These are phyloP conservation scores for Romanomermis culicivorax DNA, from an alignment of 2,888 invertebrate species.

Conservation along the genomic window DNA sequence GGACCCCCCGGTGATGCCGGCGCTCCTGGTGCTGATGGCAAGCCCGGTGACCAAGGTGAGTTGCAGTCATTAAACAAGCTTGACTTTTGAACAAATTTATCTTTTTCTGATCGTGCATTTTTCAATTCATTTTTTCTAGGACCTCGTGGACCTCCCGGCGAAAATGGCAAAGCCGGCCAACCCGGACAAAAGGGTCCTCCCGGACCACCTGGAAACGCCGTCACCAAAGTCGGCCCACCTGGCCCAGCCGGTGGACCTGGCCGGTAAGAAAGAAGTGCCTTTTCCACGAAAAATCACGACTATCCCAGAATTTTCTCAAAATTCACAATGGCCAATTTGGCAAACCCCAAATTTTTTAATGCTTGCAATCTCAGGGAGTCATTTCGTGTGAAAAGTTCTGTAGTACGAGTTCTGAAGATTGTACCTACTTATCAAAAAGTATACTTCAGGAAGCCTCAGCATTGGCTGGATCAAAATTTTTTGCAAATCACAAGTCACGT, in stretches of 20 bases:
- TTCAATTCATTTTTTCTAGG: slow-evolving; percentile 11
- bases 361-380: too few relatives aligned
- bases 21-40: slow-evolving; percentile 16
- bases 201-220: slow-evolving; percentile 11
- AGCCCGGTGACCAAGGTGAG: slow-evolving; percentile 12
- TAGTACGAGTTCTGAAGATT: too few relatives aligned
- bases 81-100: slow-evolving; percentile 17
- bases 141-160: slow-evolving; percentile 15
- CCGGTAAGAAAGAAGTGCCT: too few relatives aligned
- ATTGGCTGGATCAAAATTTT: too few relatives aligned
- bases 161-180: slow-evolving; percentile 14
- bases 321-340: too few relatives aligned
- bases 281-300: too few relatives aligned
- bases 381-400: too few relatives aligned
- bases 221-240: slow-evolving; percentile 5
- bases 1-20: slow-evolving; percentile 18
- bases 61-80: background rate
- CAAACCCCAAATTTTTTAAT: too few relatives aligned
- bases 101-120: slow-evolving; percentile 18
- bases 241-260: slow-evolving; percentile 9
- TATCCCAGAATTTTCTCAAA: too few relatives aligned
- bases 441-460: too few relatives aligned
- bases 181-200: slow-evolving; percentile 16
- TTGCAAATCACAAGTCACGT: slow-evolving; percentile 2
- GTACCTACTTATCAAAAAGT: too few relatives aligned